These are phyloP conservation scores for Chaetogeoica ovagalla DNA, from an alignment of 2,888 invertebrate species.

Conservation along the genomic window DNA sequence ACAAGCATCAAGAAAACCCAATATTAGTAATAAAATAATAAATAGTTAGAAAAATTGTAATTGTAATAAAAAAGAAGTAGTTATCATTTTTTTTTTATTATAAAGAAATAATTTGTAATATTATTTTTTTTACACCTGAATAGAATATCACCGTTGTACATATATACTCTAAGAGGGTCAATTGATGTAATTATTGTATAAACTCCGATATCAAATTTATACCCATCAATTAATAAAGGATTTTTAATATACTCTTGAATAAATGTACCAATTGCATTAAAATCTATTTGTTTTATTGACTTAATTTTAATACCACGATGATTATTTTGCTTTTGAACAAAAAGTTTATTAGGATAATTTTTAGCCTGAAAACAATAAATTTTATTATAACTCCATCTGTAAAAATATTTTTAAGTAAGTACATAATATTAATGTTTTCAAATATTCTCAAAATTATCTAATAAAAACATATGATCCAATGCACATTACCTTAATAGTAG, in stretches of 20 bases:
- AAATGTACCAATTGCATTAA: slow-evolving; percentile 74
- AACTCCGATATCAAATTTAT: slow-evolving; percentile 96
- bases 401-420: too few relatives aligned
- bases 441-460: too few relatives aligned
- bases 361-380: slow-evolving; percentile 60
- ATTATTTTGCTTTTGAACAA: slow-evolving; percentile 89
- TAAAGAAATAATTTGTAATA: not conserved
- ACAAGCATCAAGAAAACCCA: not conserved
- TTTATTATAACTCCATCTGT: too few relatives aligned
- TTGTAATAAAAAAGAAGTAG: too few relatives aligned
- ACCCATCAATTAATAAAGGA: slow-evolving; percentile 86
- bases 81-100: too few relatives aligned
- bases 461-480: too few relatives aligned
- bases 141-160: slow-evolving; percentile 85
- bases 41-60: not conserved
- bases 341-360: slow-evolving; percentile 71
- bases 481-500: too few relatives aligned
- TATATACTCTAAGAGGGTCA: slow-evolving; percentile 85
- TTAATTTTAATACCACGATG: slow-evolving; percentile 85
- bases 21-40: not conserved
- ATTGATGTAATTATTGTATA: slow-evolving; percentile 90
- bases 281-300: slow-evolving; percentile 71
- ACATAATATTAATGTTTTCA: too few relatives aligned
- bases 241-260: slow-evolving; percentile 88
- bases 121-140: slow-evolving; percentile 67